Conservation (phyloP, 2,797 vertebrate genomes). For the Fundulus diaphanus region DNA sequence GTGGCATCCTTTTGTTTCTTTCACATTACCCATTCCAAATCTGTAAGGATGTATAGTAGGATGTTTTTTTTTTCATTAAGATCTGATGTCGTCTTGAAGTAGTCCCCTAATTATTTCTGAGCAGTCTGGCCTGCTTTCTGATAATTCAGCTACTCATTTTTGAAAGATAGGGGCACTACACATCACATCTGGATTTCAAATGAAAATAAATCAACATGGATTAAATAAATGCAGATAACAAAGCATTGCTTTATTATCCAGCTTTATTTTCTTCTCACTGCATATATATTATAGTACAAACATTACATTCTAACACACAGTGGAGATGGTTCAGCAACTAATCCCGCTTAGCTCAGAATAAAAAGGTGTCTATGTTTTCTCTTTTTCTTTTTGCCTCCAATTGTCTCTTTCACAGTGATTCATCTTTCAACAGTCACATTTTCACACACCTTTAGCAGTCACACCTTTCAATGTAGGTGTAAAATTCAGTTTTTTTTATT, state of each 20-base stretch:
- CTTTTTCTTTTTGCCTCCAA: conserved; percentile 36
- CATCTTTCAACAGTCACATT: conserved; percentile 59
- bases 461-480: conserved; percentile 65
- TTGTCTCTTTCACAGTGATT: conserved; percentile 60
- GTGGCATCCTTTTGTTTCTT: no score
- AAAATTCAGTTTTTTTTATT: conserved; percentile 37
- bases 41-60: no score
- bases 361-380: conserved; percentile 49
- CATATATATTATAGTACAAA: conserved; percentile 27
- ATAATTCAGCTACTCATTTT: no score
- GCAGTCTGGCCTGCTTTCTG: no score
- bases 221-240: background rate
- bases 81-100: no score
- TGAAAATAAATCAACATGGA: background rate
- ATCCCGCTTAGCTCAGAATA: conserved; percentile 49
- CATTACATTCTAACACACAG: conserved; percentile 31
- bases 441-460: conserved; percentile 61
- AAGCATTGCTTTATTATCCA: conserved; percentile 28
- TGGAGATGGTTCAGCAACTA: conserved; percentile 34
- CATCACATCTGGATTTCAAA: background rate
- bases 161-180: no score
- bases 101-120: no score
- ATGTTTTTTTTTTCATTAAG: no score
- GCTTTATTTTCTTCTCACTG: conserved; percentile 28
- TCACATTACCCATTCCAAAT: no score